Evolutionary conservation across 1,140 invertebrate species (phyloP).

Genomic region (Colletes latitarsis): DNA sequence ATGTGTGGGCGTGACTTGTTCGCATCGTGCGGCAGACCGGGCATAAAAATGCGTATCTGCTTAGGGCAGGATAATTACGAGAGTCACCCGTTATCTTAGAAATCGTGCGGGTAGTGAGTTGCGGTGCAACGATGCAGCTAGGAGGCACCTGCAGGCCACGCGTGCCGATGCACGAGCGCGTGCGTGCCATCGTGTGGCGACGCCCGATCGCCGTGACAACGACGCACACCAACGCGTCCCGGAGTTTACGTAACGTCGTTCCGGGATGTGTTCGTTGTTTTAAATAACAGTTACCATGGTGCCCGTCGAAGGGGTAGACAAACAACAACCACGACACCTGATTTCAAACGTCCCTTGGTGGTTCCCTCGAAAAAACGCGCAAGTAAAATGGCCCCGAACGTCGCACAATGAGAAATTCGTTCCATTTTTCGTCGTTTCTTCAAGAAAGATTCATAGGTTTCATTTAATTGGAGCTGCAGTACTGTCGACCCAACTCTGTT

Average conservation of each 20-base stretch:
- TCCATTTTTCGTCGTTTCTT: conserved; percentile 40
- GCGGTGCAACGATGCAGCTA: conserved; percentile 55
- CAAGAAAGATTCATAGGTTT: neutral
- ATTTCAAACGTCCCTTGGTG: conserved; percentile 38
- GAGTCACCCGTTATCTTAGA: conserved; percentile 77
- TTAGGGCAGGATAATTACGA: conserved; percentile 72
- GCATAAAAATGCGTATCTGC: conserved; percentile 69
- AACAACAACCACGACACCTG: conserved; percentile 45
- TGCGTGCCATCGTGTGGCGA: conserved; percentile 37
- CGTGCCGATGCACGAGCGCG: conserved; percentile 71
- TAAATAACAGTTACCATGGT: conserved; percentile 67
- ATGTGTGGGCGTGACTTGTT: conserved; percentile 35
- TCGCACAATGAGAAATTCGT: conserved; percentile 16
- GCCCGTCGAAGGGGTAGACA: conserved; percentile 25
- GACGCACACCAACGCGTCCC: conserved; percentile 15
- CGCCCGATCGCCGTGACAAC: conserved; percentile 36
- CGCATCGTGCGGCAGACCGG: neutral
- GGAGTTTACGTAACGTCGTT: conserved; percentile 23
- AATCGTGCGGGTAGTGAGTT: conserved; percentile 79
- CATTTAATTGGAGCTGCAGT: too few relatives aligned
- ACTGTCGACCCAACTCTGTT: too few relatives aligned
- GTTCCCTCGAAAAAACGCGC: conserved; percentile 9
- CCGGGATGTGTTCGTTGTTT: conserved; percentile 51
- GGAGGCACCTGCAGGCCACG: conserved; percentile 72
- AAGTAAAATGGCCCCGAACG: conserved; percentile 32